Base-by-base conservation (phyloP, 2,888 invertebrate species). In the Coleophora flavipennella region DNA sequence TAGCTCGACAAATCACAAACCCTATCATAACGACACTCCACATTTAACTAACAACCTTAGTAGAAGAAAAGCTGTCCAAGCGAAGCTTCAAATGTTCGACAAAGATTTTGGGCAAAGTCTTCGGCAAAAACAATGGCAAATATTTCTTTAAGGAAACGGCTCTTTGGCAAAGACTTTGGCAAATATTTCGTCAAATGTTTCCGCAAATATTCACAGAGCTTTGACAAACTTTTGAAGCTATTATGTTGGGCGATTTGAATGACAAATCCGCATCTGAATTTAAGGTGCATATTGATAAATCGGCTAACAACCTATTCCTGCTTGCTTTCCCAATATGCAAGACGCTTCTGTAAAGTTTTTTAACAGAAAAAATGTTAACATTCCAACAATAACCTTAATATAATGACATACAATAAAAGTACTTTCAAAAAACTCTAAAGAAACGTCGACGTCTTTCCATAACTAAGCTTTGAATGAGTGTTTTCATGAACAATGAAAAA, bases 341-440 rank as follows among this genome's bases (percentile, higher is more conserved):
- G 20, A 20, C 20, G 20, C 3, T 20, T 20, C 20, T 6, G 20
- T 20, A 3, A 4, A 20, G 20, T 20, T 20, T 6, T 20, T 41
- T 55, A 68, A 71, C 62, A 62, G 55, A 71, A 66, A 69, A 20
- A 72, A 54, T 49, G 46, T 63, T 55, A 72, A 73, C 69, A 70
- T 67, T 63, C 69, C 73, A 72, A 73, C 73, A 71, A 72, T 68
- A 68, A 57, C 56, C 65, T 70, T 67, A 48, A 49, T 53, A 58
- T 62, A 65, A 71, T 70, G 69, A 71, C 67, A 67, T 69, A 67
- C 53, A 56, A 62, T 53, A 58, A 55, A 52, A 55, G 54, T 52
- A n/a, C n/a, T n/a, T n/a, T n/a, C n/a, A n/a, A 34, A 34, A 57
- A 59, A 57, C 2, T 6, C 29, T n/a, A 29, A 29, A 29, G 2